Percentiles rank a stretch among this genome's conserved stretches.
Evolutionary conservation across 1,140 invertebrate species (phyloP).

Genomic region (Formica selysi): DNA sequence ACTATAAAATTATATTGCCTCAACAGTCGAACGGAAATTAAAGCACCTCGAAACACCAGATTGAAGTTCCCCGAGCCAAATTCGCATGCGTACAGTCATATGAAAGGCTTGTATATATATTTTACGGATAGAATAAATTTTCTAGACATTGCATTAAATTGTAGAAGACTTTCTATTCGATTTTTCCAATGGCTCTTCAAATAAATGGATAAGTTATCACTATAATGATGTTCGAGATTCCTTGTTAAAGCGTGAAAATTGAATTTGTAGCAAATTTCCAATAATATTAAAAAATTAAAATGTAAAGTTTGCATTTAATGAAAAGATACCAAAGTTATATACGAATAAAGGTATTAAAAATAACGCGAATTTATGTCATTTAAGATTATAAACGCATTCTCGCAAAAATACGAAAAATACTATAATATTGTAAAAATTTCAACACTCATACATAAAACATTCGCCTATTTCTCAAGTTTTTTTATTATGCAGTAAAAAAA

Average conservation of each 20-base stretch:
- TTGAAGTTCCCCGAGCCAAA: neutral
- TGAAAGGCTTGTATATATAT: too few species aligned
- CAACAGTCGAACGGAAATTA: slow-evolving; percentile 33
- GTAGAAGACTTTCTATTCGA: too few species aligned
- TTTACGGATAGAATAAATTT: too few species aligned
- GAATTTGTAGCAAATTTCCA: too few species aligned
- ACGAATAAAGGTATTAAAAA: neutral
- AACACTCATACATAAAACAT: neutral
- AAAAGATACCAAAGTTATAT: too few species aligned
- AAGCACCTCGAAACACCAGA: neutral
- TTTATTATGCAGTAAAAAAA: neutral
- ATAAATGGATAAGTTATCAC: too few species aligned
- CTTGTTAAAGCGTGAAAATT: too few species aligned
- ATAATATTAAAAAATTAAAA: too few species aligned
- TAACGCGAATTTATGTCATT: neutral
- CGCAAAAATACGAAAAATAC: neutral
- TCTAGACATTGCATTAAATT: too few species aligned
- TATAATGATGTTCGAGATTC: too few species aligned
- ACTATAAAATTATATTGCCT: slow-evolving; percentile 22
- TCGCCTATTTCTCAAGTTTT: neutral
- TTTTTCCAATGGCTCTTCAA: too few species aligned
- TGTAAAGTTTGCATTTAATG: too few species aligned
- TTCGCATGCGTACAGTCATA: neutral
- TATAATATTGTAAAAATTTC: neutral
- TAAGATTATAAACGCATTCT: neutral